Percentiles rank a stretch among this genome's conserved stretches.
Evolutionary conservation across 2,113 vertebrate genomes (phyloP).

Genomic region (Pseudopodoces humilis): DNA sequence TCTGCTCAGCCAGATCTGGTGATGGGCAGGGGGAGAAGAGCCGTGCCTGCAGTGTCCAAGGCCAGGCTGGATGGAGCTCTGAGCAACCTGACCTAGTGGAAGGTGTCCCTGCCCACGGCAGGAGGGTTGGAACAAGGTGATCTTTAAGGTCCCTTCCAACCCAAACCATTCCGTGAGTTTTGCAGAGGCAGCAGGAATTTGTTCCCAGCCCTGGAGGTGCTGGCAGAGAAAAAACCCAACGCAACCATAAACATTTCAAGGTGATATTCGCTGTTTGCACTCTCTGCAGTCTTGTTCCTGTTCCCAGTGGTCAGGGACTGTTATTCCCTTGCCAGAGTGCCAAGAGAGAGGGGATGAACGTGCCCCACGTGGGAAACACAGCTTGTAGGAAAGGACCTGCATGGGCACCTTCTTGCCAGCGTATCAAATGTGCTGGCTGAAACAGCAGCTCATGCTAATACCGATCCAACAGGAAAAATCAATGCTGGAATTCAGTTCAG

Average conservation of each 20-base stretch:
- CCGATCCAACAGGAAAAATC: background rate
- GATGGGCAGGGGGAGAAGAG: background rate
- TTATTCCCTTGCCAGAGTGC: background rate
- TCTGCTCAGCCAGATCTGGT: background rate
- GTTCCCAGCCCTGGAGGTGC: background rate
- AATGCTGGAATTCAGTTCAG: background rate
- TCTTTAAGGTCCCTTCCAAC: background rate
- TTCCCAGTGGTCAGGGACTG: background rate
- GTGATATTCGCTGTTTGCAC: background rate
- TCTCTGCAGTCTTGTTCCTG: background rate
- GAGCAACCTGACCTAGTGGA: background rate
- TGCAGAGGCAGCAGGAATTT: background rate
- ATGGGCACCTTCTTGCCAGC: fast-evolving
- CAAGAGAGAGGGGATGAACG: background rate
- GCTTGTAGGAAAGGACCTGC: background rate
- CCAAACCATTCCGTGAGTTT: background rate
- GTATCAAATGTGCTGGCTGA: background rate
- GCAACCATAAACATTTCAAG: background rate
- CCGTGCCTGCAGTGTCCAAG: background rate
- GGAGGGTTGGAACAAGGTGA: background rate
- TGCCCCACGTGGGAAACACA: fast-evolving
- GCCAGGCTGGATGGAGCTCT: background rate
- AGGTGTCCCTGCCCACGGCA: background rate
- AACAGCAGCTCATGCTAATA: background rate
- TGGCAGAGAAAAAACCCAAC: background rate